Conservation (phyloP, 1,140 invertebrate species). For the Saccostrea cuccullata region DNA sequence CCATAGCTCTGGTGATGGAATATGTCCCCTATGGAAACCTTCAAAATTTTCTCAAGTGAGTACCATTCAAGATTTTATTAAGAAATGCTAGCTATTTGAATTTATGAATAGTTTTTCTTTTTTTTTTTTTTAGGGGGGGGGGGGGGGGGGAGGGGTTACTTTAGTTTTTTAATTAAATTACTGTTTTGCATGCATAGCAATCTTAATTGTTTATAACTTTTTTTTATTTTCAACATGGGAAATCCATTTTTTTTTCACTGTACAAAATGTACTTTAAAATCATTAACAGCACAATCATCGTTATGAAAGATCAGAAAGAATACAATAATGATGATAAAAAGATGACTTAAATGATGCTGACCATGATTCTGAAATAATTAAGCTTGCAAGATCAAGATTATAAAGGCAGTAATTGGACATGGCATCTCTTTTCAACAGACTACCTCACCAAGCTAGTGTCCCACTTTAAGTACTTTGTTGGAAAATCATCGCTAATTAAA, state of each 20-base stretch:
- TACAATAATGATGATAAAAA: background rate
- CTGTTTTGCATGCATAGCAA: too few species aligned
- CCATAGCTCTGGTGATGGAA: constrained; percentile 95
- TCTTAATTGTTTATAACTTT: too few species aligned
- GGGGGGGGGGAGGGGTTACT: too few species aligned
- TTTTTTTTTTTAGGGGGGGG: too few species aligned
- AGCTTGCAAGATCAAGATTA: background rate
- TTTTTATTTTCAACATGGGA: too few species aligned
- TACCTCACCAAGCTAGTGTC: background rate
- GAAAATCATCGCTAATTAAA: background rate
- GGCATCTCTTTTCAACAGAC: background rate
- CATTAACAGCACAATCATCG: too few species aligned
- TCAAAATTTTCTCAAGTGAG: constrained; percentile 88
- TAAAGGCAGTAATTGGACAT: background rate
- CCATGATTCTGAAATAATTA: background rate
- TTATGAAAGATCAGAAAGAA: background rate
- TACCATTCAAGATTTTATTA: constrained; percentile 7
- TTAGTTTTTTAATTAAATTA: too few species aligned
- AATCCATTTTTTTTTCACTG: too few species aligned
- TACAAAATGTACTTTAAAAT: too few species aligned
- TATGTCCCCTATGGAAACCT: constrained; percentile 94
- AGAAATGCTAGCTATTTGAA: too few species aligned
- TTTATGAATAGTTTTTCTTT: too few species aligned
- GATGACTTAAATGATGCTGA: background rate
- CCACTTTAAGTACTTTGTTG: background rate